These are phyloP conservation scores for Phyllopteryx taeniolatus DNA, from an alignment of 2,113 vertebrate genomes.

Conservation along the genomic window DNA sequence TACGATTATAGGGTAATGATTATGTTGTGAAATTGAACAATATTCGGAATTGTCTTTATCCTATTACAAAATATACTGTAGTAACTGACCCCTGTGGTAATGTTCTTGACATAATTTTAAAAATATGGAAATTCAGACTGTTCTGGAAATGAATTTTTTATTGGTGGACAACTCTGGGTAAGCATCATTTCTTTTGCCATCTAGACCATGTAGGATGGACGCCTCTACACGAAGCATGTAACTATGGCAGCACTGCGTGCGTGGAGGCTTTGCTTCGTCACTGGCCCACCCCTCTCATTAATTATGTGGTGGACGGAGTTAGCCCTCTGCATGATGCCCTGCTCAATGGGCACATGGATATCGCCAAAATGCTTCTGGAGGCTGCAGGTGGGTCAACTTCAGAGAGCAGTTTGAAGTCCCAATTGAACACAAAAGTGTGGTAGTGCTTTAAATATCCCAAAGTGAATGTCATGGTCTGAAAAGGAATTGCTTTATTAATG, in stretches of 20 bases:
- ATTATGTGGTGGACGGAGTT: slow-evolving; percentile 86
- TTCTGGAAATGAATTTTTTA: not conserved
- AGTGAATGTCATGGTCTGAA: not conserved
- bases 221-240: slow-evolving; percentile 95
- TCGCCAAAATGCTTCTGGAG: slow-evolving; percentile 88
- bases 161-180: slow-evolving; percentile 9
- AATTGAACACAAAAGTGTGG: not conserved
- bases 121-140: too few species aligned
- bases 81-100: too few species aligned
- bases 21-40: too few species aligned
- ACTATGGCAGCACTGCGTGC: slow-evolving; percentile 90
- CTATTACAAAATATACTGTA: too few species aligned
- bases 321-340: slow-evolving; percentile 92
- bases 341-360: slow-evolving; percentile 83
- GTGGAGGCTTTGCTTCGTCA: slow-evolving; percentile 86
- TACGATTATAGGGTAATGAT: too few species aligned
- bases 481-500: not conserved
- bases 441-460: not conserved
- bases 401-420: not conserved
- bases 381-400: slow-evolving; percentile 78
- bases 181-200: slow-evolving; percentile 6
- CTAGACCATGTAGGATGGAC: slow-evolving; percentile 95
- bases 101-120: too few species aligned
- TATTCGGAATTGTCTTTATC: too few species aligned
- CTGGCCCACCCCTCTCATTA: slow-evolving; percentile 83